These are phyloP conservation scores for Gymnobelideus leadbeateri DNA, from an alignment of 2,113 vertebrate genomes.

Conservation along the genomic window DNA sequence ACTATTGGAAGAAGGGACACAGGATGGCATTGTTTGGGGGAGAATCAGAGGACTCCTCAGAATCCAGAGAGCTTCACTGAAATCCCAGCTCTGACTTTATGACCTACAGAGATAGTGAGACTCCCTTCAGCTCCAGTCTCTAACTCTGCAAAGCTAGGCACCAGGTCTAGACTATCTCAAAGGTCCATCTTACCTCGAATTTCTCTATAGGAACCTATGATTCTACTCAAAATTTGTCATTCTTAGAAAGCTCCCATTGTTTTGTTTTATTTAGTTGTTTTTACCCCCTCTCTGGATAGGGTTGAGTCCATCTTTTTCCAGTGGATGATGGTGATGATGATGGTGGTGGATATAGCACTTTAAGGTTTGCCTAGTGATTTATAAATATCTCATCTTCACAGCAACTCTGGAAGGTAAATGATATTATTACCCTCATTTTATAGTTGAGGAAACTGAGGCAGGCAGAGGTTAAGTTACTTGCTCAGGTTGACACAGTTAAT, in stretches of 20 bases:
- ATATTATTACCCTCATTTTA: not conserved
- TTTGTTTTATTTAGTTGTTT: not conserved
- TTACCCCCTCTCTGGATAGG: not conserved
- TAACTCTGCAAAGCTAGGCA: not conserved
- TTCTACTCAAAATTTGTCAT: not conserved
- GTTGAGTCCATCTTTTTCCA: not conserved
- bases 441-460: not conserved
- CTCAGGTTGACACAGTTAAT: not conserved
- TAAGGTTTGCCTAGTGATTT: not conserved
- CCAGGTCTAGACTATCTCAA: not conserved
- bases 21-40: not conserved
- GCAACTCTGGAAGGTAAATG: not conserved
- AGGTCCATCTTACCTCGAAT: not conserved
- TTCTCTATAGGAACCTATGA: not conserved
- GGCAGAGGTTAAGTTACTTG: not conserved
- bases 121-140: not conserved
- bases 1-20: not conserved
- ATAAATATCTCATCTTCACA: not conserved
- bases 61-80: not conserved
- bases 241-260: not conserved
- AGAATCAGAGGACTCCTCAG: not conserved
- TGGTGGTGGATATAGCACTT: not conserved
- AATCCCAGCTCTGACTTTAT: not conserved
- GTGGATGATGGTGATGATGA: not conserved
- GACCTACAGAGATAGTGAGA: not conserved